Conservation (phyloP, 2,113 vertebrate genomes). For the Tyrannus savana region DNA sequence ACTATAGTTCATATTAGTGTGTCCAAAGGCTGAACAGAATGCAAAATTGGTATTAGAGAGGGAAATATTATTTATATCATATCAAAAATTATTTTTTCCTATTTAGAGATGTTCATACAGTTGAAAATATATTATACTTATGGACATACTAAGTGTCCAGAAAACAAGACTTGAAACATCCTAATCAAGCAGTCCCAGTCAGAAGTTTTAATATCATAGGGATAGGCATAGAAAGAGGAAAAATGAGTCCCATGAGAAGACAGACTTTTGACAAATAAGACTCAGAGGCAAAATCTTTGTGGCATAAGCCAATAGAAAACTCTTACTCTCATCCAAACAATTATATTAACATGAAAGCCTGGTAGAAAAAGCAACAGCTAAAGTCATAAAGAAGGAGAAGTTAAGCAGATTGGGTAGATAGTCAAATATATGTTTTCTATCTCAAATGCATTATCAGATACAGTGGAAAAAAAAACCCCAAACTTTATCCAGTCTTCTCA, state of each 20-base stretch:
- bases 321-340: not conserved
- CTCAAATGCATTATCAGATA: not conserved
- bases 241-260: rapidly evolving
- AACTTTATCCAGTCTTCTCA: not conserved
- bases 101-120: not conserved
- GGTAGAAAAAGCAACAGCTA: not conserved
- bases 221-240: not conserved
- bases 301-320: not conserved
- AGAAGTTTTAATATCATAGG: not conserved
- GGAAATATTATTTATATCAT: not conserved
- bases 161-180: not conserved
- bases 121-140: not conserved
- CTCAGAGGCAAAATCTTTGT: not conserved
- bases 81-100: not conserved
- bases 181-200: not conserved
- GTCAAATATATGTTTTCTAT: not conserved
- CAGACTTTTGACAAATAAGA: not conserved
- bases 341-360: not conserved
- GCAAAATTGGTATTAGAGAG: not conserved
- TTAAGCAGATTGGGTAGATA: not conserved
- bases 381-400: not conserved
- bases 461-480: not conserved
- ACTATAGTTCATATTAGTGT: not conserved
- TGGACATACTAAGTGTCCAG: not conserved
- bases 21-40: not conserved